phyloP scores from a whole-genome alignment of 2,888 invertebrate genomes.

The Hedychridium roseum region DNA sequence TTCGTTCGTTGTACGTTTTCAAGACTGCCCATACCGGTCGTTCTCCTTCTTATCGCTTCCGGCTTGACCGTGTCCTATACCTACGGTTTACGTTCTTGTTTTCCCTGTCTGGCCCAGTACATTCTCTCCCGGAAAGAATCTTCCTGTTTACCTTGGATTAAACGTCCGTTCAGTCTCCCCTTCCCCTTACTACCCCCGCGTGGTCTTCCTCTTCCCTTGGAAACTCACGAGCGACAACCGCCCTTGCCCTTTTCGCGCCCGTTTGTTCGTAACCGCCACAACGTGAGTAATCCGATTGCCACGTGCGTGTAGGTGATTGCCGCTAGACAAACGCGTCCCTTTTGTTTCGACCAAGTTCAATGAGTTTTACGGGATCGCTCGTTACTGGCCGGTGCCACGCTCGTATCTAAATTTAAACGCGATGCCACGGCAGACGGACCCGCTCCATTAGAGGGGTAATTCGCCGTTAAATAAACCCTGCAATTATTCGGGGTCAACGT shows the following conservation, averaged over 20 bases:
- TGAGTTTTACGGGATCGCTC: constrained; percentile 45
- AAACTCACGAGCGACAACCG: constrained; percentile 17
- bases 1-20: not conserved
- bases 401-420: constrained; percentile 11
- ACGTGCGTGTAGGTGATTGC: constrained; percentile 33
- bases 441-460: no score
- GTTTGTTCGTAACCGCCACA: constrained; percentile 45
- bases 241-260: constrained; percentile 23
- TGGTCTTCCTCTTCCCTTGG: not conserved
- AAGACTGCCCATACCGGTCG: no score
- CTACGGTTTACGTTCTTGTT: not conserved
- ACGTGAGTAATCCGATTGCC: constrained; percentile 55
- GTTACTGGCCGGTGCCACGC: constrained; percentile 18
- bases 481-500: no score
- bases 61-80: no score
- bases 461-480: no score
- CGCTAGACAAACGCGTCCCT: constrained; percentile 15
- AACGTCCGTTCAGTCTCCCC: no score
- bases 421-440: constrained; percentile 6
- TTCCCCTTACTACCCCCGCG: not conserved
- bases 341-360: constrained; percentile 38
- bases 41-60: no score
- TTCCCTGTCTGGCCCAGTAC: no score
- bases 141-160: no score
- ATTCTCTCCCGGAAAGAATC: no score